phyloP scores from a whole-genome alignment of 2,797 vertebrate genomes.

The Sternotherus odoratus region DNA sequence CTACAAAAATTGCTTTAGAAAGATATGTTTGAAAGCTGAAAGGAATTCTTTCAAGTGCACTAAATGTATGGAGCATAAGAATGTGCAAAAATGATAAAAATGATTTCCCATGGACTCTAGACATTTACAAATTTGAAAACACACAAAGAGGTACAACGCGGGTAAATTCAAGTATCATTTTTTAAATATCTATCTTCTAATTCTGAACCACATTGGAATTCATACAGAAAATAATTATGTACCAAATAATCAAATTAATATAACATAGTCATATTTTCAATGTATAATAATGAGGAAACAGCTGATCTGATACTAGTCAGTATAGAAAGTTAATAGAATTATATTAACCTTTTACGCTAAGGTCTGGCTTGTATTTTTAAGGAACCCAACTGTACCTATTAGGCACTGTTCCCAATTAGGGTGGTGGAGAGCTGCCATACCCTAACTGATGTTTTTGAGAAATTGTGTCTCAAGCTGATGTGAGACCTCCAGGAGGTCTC shows the following conservation, averaged over 20 bases:
- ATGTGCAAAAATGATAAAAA: neutral
- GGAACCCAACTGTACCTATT: neutral
- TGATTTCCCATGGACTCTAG: neutral
- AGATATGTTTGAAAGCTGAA: conserved; percentile 8
- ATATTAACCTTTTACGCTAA: neutral
- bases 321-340: neutral
- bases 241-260: neutral
- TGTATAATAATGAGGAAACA: neutral
- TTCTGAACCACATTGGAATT: neutral
- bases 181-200: neutral
- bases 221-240: neutral
- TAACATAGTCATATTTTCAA: neutral
- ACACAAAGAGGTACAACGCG: neutral
- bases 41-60: neutral
- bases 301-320: neutral
- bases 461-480: neutral
- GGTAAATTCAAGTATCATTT: neutral
- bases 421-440: neutral
- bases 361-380: neutral
- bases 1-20: neutral
- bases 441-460: neutral
- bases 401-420: neutral
- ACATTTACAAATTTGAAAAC: neutral
- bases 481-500: neutral
- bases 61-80: neutral